These are phyloP conservation scores for Dromas ardeola DNA, from an alignment of 2,113 vertebrate genomes.

Conservation along the genomic window DNA sequence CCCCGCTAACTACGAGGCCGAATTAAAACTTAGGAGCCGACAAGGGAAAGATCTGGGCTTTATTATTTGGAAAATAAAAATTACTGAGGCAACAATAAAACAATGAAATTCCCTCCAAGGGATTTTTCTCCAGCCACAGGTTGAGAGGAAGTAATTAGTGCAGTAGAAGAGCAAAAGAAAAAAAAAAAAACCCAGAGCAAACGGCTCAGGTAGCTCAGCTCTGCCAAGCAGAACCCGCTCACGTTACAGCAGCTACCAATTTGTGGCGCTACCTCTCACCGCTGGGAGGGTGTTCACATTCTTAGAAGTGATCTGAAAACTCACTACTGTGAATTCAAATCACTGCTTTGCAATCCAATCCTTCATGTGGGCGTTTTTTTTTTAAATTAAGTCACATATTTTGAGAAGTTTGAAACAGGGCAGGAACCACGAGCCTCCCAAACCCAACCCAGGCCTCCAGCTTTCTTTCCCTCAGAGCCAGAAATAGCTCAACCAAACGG, in stretches of 20 bases:
- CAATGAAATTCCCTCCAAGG: not conserved
- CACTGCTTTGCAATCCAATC: not conserved
- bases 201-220: fast-evolving
- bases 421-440: not conserved
- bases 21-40: not conserved
- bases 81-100: not conserved
- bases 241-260: not conserved
- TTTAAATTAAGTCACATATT: not conserved
- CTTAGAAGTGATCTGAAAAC: not conserved
- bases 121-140: not conserved
- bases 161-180: not conserved
- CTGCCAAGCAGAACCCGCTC: not conserved
- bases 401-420: not conserved
- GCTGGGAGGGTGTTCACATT: not conserved
- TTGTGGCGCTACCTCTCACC: not conserved
- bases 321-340: not conserved
- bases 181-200: not conserved
- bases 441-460: not conserved
- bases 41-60: not conserved
- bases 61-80: not conserved
- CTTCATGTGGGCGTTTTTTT: fast-evolving
- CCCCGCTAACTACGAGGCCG: fast-evolving
- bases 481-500: not conserved
- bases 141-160: not conserved
- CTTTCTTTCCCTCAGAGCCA: not conserved